A percentile compares a stretch with the other conserved stretches of the same genome.
phyloP scores from a whole-genome alignment of 2,113 vertebrate species.

The Heliornis fulica region DNA sequence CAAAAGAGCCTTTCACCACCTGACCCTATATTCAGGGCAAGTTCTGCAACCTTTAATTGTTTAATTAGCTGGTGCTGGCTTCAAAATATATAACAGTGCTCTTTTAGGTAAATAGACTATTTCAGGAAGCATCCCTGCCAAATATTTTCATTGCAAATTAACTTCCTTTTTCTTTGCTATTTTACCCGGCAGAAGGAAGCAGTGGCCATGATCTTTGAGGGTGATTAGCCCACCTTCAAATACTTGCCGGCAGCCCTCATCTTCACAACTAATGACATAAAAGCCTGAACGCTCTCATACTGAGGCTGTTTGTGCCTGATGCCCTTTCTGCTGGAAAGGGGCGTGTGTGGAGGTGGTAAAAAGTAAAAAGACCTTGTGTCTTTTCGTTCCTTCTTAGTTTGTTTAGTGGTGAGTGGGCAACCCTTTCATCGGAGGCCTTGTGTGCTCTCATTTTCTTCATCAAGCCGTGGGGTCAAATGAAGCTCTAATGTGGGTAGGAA shows the following conservation, averaged over 20 bases:
- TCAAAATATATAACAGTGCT: not conserved
- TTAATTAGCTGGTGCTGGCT: not conserved
- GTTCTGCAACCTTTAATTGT: conserved; percentile 3
- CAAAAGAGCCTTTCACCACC: conserved; percentile 28
- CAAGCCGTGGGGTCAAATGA: not conserved
- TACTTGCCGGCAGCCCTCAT: not conserved
- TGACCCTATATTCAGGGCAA: conserved; percentile 3
- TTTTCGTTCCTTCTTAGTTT: not conserved
- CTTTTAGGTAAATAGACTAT: not conserved
- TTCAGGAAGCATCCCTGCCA: not conserved
- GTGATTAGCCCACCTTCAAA: not conserved
- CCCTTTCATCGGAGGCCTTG: not conserved
- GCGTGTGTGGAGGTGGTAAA: not conserved
- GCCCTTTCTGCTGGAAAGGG: not conserved
- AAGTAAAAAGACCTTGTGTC: not conserved
- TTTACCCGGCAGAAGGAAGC: not conserved
- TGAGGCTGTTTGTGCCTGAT: not conserved
- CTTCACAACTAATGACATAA: not conserved
- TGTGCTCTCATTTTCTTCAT: not conserved
- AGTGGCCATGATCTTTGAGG: not conserved
- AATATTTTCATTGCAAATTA: not conserved
- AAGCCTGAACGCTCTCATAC: not conserved
- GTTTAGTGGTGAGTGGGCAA: not conserved
- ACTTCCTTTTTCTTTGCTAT: not conserved
- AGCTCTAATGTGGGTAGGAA: not conserved